Percentiles rank a stretch among this genome's conserved stretches.
These are phyloP conservation scores for Phalacrocorax carbo DNA, from an alignment of 2,113 vertebrate species.

Conservation along the genomic window DNA sequence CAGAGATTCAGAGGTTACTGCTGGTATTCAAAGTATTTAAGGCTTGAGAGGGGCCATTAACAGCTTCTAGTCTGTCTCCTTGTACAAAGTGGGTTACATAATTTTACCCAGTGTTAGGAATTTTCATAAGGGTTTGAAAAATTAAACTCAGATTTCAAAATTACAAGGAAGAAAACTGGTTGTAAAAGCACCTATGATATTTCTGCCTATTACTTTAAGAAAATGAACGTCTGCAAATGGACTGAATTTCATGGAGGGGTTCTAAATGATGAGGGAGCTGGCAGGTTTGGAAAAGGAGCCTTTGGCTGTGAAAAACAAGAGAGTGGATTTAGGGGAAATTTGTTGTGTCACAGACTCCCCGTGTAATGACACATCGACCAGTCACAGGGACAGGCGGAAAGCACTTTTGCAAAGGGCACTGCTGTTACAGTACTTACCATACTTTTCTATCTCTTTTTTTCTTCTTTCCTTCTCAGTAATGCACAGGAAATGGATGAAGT, in stretches of 20 bases:
- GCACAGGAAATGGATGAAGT: not conserved
- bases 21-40: not conserved
- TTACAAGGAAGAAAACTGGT: not conserved
- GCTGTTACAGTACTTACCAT: not conserved
- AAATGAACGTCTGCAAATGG: not conserved
- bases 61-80: not conserved
- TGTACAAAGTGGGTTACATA: not conserved
- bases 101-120: not conserved
- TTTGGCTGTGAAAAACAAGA: not conserved
- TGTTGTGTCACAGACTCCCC: not conserved
- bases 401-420: not conserved
- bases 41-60: not conserved
- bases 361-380: not conserved
- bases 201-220: not conserved
- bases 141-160: not conserved
- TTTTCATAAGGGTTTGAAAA: not conserved
- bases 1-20: not conserved
- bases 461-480: not conserved
- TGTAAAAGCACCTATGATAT: not conserved
- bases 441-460: not conserved
- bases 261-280: not conserved
- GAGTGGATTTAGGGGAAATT: not conserved
- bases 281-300: not conserved
- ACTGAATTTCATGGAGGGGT: not conserved
- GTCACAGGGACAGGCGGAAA: not conserved